Base-by-base conservation (phyloP, 2,113 vertebrate species). In the Pelusios castaneus region DNA sequence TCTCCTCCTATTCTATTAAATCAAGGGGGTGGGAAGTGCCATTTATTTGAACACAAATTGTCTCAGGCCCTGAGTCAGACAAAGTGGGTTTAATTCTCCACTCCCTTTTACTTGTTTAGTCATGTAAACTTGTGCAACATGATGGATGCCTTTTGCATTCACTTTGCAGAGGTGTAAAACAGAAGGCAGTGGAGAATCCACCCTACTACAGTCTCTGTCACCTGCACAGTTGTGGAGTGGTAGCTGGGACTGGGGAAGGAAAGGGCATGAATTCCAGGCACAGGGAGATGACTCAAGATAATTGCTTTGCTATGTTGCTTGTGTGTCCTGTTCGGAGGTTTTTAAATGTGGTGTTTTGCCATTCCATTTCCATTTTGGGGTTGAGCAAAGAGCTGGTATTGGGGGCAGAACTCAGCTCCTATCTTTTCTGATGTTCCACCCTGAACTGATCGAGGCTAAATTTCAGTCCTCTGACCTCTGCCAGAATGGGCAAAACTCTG, bases 1-100 rank as follows among this genome's bases (percentile, higher is more conserved):
- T 76, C 87, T 88, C 29, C 34, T 55, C 29, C 34, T 55, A 34
- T 70, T 93, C 80, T 92, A 76, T 88, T 80, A 89, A 88, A 92
- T 91, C 12, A 80, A 89, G 81, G 73, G 31, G 13, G 79, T 92
- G 89, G 93, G 84, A 81, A 47, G 56, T 41, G 12, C 29, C 84
- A 87, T 82, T 96, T 89, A 80, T 95, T 90, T 91, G 94, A 94
- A 91, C 88, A 76, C 93, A 87, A 93, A 0, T 54, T 90, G 47
- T 17, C 79, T 92, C 83, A 76, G 24, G 73, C 73, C 41, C 22
- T 76, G 9, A 70, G n/a, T 70, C n/a, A 45, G 73, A 76, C 70
- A 45, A 11, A 14, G 73, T 45, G 73, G 43, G 25, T 27, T 43
- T 43, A 41, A 76, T 45, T 13, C 41, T 76, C 73, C 38, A 43